Evolutionary conservation across 2,113 vertebrate species (phyloP).

Genomic region (Aphelocoma coerulescens): DNA sequence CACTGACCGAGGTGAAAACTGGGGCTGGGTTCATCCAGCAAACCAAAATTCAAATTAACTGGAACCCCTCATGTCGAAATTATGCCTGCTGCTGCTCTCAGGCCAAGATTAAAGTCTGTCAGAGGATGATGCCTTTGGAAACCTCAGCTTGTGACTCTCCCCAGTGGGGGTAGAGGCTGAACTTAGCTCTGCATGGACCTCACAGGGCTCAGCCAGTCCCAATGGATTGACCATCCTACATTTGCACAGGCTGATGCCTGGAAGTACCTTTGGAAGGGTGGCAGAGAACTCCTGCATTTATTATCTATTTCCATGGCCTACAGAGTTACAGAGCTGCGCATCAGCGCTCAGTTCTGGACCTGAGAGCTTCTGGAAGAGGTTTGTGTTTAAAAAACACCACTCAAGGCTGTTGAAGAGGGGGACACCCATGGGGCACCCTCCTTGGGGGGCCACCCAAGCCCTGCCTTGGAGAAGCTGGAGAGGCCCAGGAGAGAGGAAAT

Average conservation of each 20-base stretch:
- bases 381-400: background rate
- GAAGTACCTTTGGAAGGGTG: background rate
- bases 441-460: background rate
- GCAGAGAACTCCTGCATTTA: background rate
- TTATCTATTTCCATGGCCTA: background rate
- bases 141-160: background rate
- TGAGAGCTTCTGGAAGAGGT: background rate
- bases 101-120: background rate
- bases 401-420: background rate
- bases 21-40: background rate
- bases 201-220: background rate
- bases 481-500: background rate
- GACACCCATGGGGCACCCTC: background rate
- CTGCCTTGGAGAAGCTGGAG: background rate
- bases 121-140: background rate
- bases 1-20: background rate
- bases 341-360: background rate
- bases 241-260: background rate
- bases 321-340: background rate
- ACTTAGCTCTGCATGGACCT: background rate
- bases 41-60: background rate
- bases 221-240: fast-evolving
- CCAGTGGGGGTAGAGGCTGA: background rate
- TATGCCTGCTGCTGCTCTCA: background rate
- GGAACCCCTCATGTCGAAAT: background rate